phyloP scores from a whole-genome alignment of 2,888 invertebrate genomes.

The Cerceris ruficornis region DNA sequence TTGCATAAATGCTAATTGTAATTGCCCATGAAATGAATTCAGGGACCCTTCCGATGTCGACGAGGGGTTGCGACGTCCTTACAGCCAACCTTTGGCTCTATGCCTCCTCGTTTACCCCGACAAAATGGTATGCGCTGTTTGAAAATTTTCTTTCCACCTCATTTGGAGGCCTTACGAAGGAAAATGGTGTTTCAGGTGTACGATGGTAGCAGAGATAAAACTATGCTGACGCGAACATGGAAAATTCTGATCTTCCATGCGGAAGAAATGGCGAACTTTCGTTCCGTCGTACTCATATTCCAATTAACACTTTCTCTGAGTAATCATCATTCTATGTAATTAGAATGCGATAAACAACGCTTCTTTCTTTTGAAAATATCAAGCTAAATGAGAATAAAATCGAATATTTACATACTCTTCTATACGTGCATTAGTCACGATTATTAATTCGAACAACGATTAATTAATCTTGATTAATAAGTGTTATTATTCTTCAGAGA shows the following conservation, averaged over 20 bases:
- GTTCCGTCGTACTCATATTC: too few species aligned
- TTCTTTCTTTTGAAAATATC: too few species aligned
- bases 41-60: constrained; percentile 43
- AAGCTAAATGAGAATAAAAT: too few species aligned
- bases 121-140: constrained; percentile 33
- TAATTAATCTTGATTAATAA: too few species aligned
- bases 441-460: too few species aligned
- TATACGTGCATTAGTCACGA: too few species aligned
- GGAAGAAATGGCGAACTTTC: not conserved
- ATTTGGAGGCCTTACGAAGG: constrained; percentile 6
- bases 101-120: constrained; percentile 43
- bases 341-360: too few species aligned
- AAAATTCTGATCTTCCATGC: not conserved
- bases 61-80: constrained; percentile 54
- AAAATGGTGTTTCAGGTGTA: constrained; percentile 24
- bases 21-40: constrained; percentile 72
- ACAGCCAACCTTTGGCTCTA: constrained; percentile 47
- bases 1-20: constrained; percentile 72
- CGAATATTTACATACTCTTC: too few species aligned
- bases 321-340: too few species aligned
- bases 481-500: too few species aligned
- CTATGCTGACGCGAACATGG: not conserved
- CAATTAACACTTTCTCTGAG: too few species aligned
- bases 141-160: constrained; percentile 50
- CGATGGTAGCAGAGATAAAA: constrained; percentile 41